Conservation (phyloP, 92 coral and sea anemone species). For the Actinostola sp. region DNA sequence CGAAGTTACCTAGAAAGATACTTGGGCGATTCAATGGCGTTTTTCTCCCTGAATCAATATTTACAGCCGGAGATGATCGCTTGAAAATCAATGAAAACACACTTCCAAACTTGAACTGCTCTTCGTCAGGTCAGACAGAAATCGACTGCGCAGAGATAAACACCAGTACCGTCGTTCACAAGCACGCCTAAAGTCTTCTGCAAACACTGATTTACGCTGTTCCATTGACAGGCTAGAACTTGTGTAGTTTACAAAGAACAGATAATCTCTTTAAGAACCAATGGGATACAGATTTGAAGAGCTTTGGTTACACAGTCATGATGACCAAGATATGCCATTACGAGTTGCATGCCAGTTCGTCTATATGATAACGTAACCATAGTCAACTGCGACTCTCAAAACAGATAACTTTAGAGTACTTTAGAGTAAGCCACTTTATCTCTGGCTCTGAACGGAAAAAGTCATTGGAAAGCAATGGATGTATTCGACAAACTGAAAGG, state of each 20-base stretch:
- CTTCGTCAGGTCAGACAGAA: no score
- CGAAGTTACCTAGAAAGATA: no score
- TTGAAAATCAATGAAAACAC: no score
- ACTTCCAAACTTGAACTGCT: no score
- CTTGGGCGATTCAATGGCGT: no score
- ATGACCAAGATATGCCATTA: neutral
- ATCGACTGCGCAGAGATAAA: no score
- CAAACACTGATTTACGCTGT: neutral
- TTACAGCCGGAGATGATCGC: no score
- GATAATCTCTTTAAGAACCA: conserved; percentile 11
- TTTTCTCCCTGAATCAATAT: no score
- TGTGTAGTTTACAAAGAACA: neutral
- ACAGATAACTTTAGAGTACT: neutral
- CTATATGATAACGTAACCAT: neutral
- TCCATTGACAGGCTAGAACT: neutral
- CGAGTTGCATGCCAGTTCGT: neutral
- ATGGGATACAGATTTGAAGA: neutral
- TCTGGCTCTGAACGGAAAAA: neutral
- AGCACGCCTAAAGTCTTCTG: neutral
- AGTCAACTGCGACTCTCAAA: no score
- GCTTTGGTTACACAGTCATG: neutral
- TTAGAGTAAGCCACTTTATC: neutral
- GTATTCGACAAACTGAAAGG: neutral
- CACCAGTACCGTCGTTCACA: no score
- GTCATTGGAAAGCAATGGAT: neutral